Evolutionary conservation across 2,797 vertebrate species (phyloP), one percentile per base, ranked within the genome.

Genomic region (Myotis daubentonii): DNA sequence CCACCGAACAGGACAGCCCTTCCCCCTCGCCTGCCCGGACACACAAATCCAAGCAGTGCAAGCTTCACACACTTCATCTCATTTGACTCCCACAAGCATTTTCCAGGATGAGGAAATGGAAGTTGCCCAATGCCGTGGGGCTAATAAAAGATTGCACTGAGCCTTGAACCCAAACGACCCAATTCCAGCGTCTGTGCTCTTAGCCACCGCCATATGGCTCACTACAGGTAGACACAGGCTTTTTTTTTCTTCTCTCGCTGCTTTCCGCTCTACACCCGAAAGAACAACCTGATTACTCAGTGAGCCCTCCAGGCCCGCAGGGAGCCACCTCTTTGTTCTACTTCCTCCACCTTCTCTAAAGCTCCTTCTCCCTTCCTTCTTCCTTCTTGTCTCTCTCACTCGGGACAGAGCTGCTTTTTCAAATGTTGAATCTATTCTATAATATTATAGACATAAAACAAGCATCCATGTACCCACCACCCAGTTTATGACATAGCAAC

Each of bases 381-480:
- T 30, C 66, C 44, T 72, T 85, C 53, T 60, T 23, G 33, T 19
- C 38, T 38, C 53, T 72, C 51, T 87, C 17, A 19, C 75, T 76
- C 66, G 41, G 36, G 60, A 44, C 25, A 85, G 17, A 74, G 51
- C 38, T 51, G 57, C 72, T 72, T 88, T 86, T 66, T 49, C 15
- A 92, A 74, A 62, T 74, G 8, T 75, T 79, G 86, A 30, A 51
- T 57, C 81, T 51, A 74, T 55, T 83, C 49, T 49, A 60, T 30
- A n/a, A 83, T 15, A 86, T 68, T 90, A 79, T 49, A 89, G 76
- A 68, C 41, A 68, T 71, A 33, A 91, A 91, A 51, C 38, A 95
- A 76, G 71, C 81, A 83, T 15, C 33, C 36, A 44, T 12, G 20
- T 47, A 57, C 25, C 15, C 62, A 44, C 19, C 28, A 41, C 28